Base-by-base conservation (phyloP, 2,113 vertebrate genomes). In the Dromiciops gliroides region DNA sequence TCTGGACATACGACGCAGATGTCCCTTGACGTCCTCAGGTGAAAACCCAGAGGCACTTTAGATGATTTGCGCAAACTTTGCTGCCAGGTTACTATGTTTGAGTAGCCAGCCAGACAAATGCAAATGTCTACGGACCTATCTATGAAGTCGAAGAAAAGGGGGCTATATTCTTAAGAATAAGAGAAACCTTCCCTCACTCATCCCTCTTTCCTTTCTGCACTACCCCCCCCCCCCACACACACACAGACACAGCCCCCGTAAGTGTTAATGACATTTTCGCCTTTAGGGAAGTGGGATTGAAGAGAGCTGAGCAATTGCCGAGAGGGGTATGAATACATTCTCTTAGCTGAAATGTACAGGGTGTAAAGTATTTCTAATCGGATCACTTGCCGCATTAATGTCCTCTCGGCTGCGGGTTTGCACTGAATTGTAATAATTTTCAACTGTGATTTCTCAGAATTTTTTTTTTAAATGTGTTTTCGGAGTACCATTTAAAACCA, bases 401-500 rank as follows among this genome's bases (percentile, higher is more conserved):
- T 52, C 0, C 48, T 75, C 31, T 16, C 89, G 9, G 93, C 48
- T 37, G 44, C 50, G 92, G 93, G 75, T 50, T 95, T 94, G 6
- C 94, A 47, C 12, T 51, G 95, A 90, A 96, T 89, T 67, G 83
- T 56, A 75, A 96, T 92, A 94, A 95, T 52, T 96, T 90, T 89
- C 91, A 49, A 91, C 50, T 44, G 90, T 91, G 50, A 91, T 91
- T 51, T 88, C 24, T 44, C 47, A 67, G 9, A 60, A 53, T 95
- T 91, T 50, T 48, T 90, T 23, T 11, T 12, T 19, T 47, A 88
- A 28, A 94, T 93, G 47, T 91, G 90, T 95, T 94, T 95, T 94
- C 91, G 75, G 60, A 94, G 47, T 75, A 92, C 89, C 94, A 91
- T 50, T 83, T 94, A 92, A 93, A 92, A 92, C 89, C 93, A 92